A percentile compares a stretch with the other conserved stretches of the same genome.
These are phyloP conservation scores for Notothenia coriiceps DNA, from an alignment of 2,113 vertebrate genomes.

Conservation along the genomic window DNA sequence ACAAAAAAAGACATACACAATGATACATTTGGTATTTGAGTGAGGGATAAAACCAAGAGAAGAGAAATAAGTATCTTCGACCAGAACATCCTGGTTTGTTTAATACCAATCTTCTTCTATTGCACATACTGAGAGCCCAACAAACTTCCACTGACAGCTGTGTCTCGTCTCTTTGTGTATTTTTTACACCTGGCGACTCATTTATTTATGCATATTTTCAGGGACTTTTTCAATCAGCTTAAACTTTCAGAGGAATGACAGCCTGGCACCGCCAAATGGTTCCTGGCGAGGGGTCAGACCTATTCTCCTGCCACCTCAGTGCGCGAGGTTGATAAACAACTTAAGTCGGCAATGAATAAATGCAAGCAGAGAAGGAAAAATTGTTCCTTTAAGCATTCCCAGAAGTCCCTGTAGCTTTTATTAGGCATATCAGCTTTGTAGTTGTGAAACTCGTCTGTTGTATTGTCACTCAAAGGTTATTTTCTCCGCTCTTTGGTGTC, in stretches of 20 bases:
- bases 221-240: conserved; percentile 11
- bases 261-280: not conserved
- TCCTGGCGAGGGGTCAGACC: conserved; percentile 21
- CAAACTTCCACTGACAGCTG: not conserved
- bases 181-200: not conserved
- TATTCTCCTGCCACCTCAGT: not conserved
- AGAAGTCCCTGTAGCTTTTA: not conserved
- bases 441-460: conserved; percentile 10
- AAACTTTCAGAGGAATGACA: conserved; percentile 2
- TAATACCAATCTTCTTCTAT: not conserved
- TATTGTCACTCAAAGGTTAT: conserved; percentile 1
- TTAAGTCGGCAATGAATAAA: not conserved
- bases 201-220: not conserved
- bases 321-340: conserved; percentile 49
- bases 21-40: not conserved
- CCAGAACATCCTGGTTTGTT: not conserved
- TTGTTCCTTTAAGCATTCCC: conserved; percentile 9
- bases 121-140: not conserved
- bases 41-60: not conserved
- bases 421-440: not conserved
- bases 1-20: not conserved
- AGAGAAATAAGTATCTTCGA: not conserved
- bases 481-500: not conserved
- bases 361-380: conserved; percentile 23
- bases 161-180: not conserved